Base-by-base conservation (phyloP, 2,888 invertebrate genomes). In the Amiota mariae region DNA sequence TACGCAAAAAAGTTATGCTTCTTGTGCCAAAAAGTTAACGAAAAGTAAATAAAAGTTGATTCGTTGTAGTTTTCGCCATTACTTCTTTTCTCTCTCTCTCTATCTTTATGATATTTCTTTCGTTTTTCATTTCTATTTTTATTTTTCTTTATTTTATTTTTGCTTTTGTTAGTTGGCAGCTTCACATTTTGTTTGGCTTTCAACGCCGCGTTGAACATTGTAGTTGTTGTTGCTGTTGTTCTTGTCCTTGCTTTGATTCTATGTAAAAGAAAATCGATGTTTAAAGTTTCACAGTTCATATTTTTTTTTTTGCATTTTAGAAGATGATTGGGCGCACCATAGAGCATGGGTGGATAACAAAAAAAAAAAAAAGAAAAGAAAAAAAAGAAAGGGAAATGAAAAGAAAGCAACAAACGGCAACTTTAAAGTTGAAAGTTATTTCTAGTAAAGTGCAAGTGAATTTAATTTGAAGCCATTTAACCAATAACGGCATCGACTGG, bases 1-100 rank as follows among this genome's bases (percentile, higher is more conserved):
- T 51, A 68, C 51, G 51, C 36, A 49, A 66, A 59, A 66, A 66
- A 72, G 56, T 66, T 72, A 66, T 64, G 66, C 72, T 72, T 47
- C 72, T 72, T 66, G 67, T 68, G 72, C 66, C 72, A 72, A 72
- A 72, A 72, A 72, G 72, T 72, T 72, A 72, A 72, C 72, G 72
- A 72, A 72, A 72, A 72, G 72, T 72, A 72, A 72, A 72, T 72
- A 72, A 72, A 72, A 72, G 72, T 72, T 72, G 46, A 66, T 56
- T 72, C 56, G 64, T 49, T 61, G 71, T 61, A 51, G 67, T 68
- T 68, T 68, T 54, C 18, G 24, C 67, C 54, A 54, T 68, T 18
- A 48, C 20, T 24, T 70, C 8, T 11, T 56, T 54, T 54, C 54
- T 11, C 15, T 11, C 54, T 54, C 13, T 54, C 15, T 13, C 54